Base-by-base conservation (phyloP, 2,113 vertebrate species). In the Sinocyclocheilus anophthalmus region DNA sequence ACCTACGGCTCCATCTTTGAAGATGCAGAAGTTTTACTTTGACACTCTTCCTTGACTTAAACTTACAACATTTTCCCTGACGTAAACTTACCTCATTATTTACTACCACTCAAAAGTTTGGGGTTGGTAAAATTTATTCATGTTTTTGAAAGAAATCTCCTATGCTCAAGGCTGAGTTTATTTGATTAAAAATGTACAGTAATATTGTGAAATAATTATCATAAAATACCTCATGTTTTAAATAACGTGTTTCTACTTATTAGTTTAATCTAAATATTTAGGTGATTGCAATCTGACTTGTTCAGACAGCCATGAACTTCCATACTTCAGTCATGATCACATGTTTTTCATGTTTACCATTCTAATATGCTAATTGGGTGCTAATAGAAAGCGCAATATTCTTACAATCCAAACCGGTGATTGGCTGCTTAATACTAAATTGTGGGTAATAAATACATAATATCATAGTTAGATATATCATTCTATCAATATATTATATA, bases 21-120 rank as follows among this genome's bases (percentile, higher is more conserved):
- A 24, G 39, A 76, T 42, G 26, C n/a, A 48, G 9, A 86, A 75
- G 53, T 80, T 86, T 69, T 86, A 87, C 65, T 80, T 59, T 79
- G 42, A 67, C 48, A 84, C 24, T 86, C 45, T 76, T 84, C 33
- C 13, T 13, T 16, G 11, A 55, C 2, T 0, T 48, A 5, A 76
- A 50, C 24, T 14, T 14, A 14, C 22, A 37, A 37, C 33, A 37
- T 37, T 37, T 76, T 83, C 50, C 11, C 48, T 13, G 11, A 55
- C 2, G 0, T 48, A 5, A 76, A 50, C 24, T 7, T 14, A 14
- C 22, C 4, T 37, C 33, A 37, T 86, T 63, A 3, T 63, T n/a
- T 63, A 24, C n/a, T 11, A 24, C 59, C 9, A 9, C 22, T 8
- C 10, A n/a, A 9, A 61, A 10, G 14, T 53, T 55, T 63, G n/a